phyloP scores from a whole-genome alignment of 2,797 vertebrate species.

The Sebastolobus alascanus region DNA sequence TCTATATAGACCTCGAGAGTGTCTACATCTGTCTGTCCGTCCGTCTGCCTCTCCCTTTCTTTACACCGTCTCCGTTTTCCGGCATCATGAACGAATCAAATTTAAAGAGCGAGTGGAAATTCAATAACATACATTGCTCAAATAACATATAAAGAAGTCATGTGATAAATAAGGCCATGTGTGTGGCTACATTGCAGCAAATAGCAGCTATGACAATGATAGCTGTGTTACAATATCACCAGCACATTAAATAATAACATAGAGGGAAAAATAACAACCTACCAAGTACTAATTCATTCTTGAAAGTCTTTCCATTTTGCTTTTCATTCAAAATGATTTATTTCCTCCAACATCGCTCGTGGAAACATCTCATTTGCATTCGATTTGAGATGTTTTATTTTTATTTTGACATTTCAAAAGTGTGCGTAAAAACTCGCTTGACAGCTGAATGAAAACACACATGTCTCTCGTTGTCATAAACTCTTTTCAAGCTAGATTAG shows the following conservation, averaged over 20 bases:
- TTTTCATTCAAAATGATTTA: slow-evolving; percentile 29
- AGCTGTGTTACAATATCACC: background rate
- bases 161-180: background rate
- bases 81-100: background rate
- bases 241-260: background rate
- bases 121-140: background rate
- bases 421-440: slow-evolving; percentile 28
- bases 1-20: slow-evolving; percentile 57
- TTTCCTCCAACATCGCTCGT: slow-evolving; percentile 4
- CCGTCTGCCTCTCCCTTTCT: slow-evolving; percentile 9
- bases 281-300: background rate
- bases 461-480: slow-evolving; percentile 48
- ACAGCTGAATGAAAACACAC: slow-evolving; percentile 60
- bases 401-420: slow-evolving; percentile 48
- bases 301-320: background rate
- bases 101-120: background rate
- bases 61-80: background rate
- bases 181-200: background rate
- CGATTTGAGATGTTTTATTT: slow-evolving; percentile 6
- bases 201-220: background rate
- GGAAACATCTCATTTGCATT: slow-evolving; percentile 41
- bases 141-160: background rate
- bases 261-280: background rate
- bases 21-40: slow-evolving; percentile 48
- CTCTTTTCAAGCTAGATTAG: slow-evolving; percentile 66